Base-by-base conservation (phyloP, 2,888 invertebrate genomes). In the Oligia latruncula region DNA sequence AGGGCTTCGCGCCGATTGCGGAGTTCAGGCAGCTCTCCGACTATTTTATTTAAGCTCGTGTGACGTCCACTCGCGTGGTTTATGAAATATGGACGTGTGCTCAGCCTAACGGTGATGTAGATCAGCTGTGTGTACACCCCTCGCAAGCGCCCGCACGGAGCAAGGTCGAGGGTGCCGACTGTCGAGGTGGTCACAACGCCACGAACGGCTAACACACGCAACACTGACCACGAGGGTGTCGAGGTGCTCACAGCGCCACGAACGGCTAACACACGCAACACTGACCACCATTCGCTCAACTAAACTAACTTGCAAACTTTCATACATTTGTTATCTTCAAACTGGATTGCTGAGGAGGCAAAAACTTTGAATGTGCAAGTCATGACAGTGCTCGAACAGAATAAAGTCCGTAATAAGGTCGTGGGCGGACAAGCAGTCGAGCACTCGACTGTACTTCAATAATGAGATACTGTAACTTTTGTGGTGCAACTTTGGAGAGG, bases 1-100 rank as follows among this genome's bases (percentile, higher is more conserved):
- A 91, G 91, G 92, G 93, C 92, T 93, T 93, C 92, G 88, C 84
- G 65, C 77, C 78, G 85, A 84, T 77, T 75, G 79, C 78, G 76
- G 85, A 82, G 80, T 82, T 81, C 81, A 80, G 85, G 75, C 85
- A 85, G 80, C 80, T 85, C 83, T 75, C 82, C 65, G 81, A 74
- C 90, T 84, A 73, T 81, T 89, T 85, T 85, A 85, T 89, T 89
- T 83, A 83, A 77, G 68, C 68, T 65, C 40, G 67, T 78, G 75
- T 89, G 82, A 84, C 86, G 82, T 86, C 82, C 67, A 71, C 55
- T 71, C 78, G 78, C 71, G 35, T 13, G 13, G 73, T 70, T 72
- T 71, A 80, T 83, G 64, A 77, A 77, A 83, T 78, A 87, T 83
- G 65, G 40, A 87, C 52, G 23, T 71, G 67, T 46, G 49, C 35